Evolutionary conservation across 2,113 vertebrate species (phyloP).

Genomic region (Brienomyrus longianalis): DNA sequence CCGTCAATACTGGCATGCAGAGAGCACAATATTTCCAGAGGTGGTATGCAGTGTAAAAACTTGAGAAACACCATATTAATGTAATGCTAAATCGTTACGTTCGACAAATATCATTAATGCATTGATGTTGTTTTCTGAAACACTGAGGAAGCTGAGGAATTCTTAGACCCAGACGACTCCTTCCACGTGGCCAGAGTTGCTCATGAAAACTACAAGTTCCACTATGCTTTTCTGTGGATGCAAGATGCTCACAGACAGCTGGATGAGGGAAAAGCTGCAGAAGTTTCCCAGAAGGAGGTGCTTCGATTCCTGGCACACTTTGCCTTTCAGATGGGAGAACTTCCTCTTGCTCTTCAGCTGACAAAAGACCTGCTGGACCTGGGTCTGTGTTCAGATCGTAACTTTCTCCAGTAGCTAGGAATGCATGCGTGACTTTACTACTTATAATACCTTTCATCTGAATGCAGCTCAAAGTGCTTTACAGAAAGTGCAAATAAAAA

Average conservation of each 20-base stretch:
- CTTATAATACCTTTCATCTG: background rate
- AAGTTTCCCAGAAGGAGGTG: conserved; percentile 19
- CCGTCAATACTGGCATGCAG: too few relatives aligned
- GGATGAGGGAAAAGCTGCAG: background rate
- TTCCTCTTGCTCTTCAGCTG: conserved; percentile 5
- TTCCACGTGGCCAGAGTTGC: conserved; percentile 33
- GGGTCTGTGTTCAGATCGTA: background rate
- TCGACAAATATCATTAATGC: background rate
- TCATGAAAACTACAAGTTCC: conserved; percentile 9
- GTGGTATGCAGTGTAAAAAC: background rate
- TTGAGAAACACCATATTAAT: background rate
- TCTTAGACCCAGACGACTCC: conserved; percentile 31
- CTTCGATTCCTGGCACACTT: conserved; percentile 9
- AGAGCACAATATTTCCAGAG: background rate
- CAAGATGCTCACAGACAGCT: conserved; percentile 30
- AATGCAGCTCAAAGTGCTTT: background rate
- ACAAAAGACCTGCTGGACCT: background rate
- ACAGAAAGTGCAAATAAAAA: background rate
- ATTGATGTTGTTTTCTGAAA: background rate
- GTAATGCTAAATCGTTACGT: background rate
- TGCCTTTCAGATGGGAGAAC: conserved; percentile 4
- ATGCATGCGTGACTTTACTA: background rate
- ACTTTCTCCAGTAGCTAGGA: background rate
- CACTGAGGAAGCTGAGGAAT: background rate
- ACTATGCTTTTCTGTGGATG: conserved; percentile 28